Evolutionary conservation across 2,888 invertebrate species (phyloP), one percentile per base, ranked within the genome.

Genomic region (Furcula furcula): DNA sequence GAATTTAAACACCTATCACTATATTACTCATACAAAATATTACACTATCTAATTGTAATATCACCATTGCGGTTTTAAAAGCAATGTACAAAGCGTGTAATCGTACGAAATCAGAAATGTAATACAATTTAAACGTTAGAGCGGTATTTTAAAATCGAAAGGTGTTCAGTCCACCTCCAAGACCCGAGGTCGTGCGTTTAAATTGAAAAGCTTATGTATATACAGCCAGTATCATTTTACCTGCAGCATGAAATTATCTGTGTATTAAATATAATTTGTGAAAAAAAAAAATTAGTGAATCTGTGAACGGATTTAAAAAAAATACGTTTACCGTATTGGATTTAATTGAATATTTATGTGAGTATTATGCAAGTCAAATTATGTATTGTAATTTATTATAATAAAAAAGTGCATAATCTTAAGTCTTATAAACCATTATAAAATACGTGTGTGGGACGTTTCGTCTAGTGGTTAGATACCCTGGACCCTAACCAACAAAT

Each of bases 201-300:
- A 55, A 77, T 73, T 58, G 64, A 65, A 69, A 68, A 71, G 59
- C 59, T 40, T 43, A 48, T 46, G 47, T 43, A 34, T 31, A 40
- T 40, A 54, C 63, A 47, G 71, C 66, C 78, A 79, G 79, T 79
- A 50, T 50, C 53, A 56, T 54, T 59, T 54, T 40, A 41, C 40
- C 58, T 52, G 49, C 54, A 56, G 33, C 36, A 30, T 38, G 40
- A 42, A 43, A 35, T 46, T 41, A 40, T 37, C 49, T 31, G 44
- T 57, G 47, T 37, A 36, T 43, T 45, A 48, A 47, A 45, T 36
- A 31, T 12, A 32, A 30, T 31, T 41, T 54, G 51, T 27, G 27
- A 19, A 42, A 47, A 36, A 39, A 31, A 45, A 35, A 50, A 53
- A 31, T 39, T 29, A 9, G 55, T 53, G 47, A 21, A 39, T 47